Base-by-base conservation (phyloP, 2,797 vertebrate genomes). In the Paguma larvata region DNA sequence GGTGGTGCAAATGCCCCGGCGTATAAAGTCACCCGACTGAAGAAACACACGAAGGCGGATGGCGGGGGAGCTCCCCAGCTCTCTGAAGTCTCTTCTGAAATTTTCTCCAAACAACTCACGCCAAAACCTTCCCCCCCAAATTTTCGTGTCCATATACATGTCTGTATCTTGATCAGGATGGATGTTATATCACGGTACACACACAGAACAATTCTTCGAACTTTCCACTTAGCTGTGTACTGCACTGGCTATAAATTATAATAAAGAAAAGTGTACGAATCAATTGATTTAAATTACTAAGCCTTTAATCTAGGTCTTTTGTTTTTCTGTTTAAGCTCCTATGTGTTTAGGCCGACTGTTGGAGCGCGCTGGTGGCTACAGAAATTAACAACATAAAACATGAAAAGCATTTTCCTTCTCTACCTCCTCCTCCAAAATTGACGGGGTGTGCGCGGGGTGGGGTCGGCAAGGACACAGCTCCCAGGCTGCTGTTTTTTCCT, bases 311-410 rank as follows among this genome's bases (percentile, higher is more conserved):
- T 30, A 10, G 44, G 77, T 13, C 46, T 89, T 67, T 62, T 56
- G 70, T 79, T 82, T 91, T 56, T 53, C 30, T 63, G 1, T 62
- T 67, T 75, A 86, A 84, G 53, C 70, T n/a, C 0, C 0, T 21
- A 0, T 14, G 70, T 51, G 46, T 80, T 77, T 51, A 77, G 82
- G 51, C 4, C 6, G 19, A 19, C 38, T 19, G 48, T 62, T 44
- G 0, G 2, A 44, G 73, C 32, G 27, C 11, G 67, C 91, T 77
- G 91, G 48, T 5, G 14, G 56, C 70, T 73, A 51, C 0, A 23
- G 95, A 96, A 92, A 98, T 94, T 84, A 93, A 86, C 65, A 41
- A 91, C 90, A 63, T 62, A 34, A 84, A 91, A 96, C 84, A 73
- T 95, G 46, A 59, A 93, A 97, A 91, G 89, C 63, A 53, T 84